Evolutionary conservation across 2,888 invertebrate genomes (phyloP), one percentile per base, ranked within the genome.

Genomic region (Yponomeuta plumbellus): DNA sequence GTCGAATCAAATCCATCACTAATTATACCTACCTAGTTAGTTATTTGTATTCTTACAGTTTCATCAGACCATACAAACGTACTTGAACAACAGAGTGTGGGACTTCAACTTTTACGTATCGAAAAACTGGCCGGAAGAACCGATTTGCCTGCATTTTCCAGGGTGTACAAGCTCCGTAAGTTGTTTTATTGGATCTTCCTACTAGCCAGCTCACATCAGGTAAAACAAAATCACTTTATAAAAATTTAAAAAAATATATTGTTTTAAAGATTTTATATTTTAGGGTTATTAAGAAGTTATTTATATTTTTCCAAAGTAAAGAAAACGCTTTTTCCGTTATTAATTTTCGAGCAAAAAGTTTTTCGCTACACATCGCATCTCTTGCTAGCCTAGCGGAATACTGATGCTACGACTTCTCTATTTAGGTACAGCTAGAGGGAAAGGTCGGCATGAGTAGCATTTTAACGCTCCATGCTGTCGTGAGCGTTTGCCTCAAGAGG

Each of bases 71-170:
- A 93, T 97, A 86, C 94, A 95, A 93, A 97, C 97, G 92, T 96
- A 95, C 93, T 93, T 96, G 87, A 95, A 94, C 92, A 96, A 97
- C 91, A 94, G 94, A 81, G 95, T 97, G 87, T 97, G 97, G 97
- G 94, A 97, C 85, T 97, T 97, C 92, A 93, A 96, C 92, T 97
- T 97, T 93, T 97, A 97, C 94, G 96, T 97, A 84, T 94, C 96
- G 79, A 96, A 96, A 88, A 94, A 93, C 86, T 97, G 97, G 97
- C 97, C 97, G 67, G 95, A 96, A 76, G 94, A 95, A 76, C 95
- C 96, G 75, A 95, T 97, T 81, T 95, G 96, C 80, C 91, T 96
- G 77, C 97, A 97, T 86, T 97, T 97, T 87, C 97, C 97, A 71
- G 97, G 97, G 81, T 96, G 96, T 93, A 97, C 97, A 71, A 93